phyloP scores from a whole-genome alignment of 2,113 vertebrate genomes.

The Hymenochirus boettgeri region DNA sequence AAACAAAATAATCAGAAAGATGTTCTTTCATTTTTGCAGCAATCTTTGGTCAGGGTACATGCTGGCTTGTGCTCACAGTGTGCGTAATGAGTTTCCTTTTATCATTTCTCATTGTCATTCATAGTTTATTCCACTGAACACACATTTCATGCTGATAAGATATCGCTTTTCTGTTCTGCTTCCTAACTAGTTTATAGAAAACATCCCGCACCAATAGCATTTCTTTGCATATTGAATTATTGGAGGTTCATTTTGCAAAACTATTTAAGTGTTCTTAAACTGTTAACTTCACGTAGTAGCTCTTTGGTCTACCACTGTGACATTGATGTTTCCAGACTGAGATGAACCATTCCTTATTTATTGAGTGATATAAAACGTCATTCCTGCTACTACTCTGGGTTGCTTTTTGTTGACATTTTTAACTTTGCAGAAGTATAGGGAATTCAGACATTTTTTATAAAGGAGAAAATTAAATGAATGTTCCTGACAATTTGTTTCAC shows the following conservation, averaged over 20 bases:
- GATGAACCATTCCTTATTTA: no score
- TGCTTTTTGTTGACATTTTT: no score
- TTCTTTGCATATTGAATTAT: not conserved
- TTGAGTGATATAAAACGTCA: no score
- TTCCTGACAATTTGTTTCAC: no score
- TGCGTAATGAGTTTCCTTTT: constrained; percentile 18
- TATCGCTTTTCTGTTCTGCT: not conserved
- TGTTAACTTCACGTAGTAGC: not conserved
- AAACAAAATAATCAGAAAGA: constrained; percentile 6
- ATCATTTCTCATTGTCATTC: constrained; percentile 11
- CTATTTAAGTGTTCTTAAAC: not conserved
- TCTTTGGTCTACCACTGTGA: no score
- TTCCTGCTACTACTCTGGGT: no score
- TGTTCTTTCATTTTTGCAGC: not conserved
- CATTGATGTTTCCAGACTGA: no score
- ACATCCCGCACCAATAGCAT: not conserved
- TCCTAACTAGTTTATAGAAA: not conserved
- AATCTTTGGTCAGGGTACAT: constrained; percentile 13
- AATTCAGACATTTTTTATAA: no score
- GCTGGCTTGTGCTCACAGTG: constrained; percentile 1
- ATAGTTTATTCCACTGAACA: constrained; percentile 8
- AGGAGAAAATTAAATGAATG: no score
- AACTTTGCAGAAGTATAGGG: no score
- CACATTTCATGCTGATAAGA: constrained; percentile 3
- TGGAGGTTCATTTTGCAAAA: not conserved